Evolutionary conservation across 2,888 invertebrate species (phyloP).

Genomic region (Cotesia congregata): DNA sequence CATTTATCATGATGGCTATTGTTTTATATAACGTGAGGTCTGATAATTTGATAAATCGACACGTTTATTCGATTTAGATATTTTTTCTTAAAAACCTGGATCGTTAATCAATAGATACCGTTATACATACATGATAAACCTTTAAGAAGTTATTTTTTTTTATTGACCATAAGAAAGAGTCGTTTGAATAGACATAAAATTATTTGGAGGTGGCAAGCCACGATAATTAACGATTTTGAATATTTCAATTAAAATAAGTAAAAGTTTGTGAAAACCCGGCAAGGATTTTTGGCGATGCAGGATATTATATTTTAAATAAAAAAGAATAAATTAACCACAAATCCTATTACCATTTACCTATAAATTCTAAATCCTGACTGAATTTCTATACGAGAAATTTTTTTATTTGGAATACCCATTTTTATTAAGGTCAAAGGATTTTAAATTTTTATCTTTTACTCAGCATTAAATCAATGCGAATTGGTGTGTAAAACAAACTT

Average conservation of each 20-base stretch:
- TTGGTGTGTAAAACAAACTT: background rate
- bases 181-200: background rate
- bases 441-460: background rate
- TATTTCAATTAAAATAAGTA: background rate
- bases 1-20: background rate
- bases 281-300: background rate
- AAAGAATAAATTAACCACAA: background rate
- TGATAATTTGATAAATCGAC: constrained; percentile 1
- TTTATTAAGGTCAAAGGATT: background rate
- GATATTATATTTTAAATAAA: background rate
- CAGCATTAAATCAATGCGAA: background rate
- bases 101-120: background rate
- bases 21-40: background rate
- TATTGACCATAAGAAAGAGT: background rate
- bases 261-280: background rate
- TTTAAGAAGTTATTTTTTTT: background rate
- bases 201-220: background rate
- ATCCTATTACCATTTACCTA: background rate
- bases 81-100: background rate
- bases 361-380: background rate
- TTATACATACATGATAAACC: background rate
- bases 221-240: background rate
- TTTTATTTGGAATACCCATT: background rate
- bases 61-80: background rate
- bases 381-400: background rate